phyloP scores from a whole-genome alignment of 2,888 invertebrate genomes.

The Metalampra italica region DNA sequence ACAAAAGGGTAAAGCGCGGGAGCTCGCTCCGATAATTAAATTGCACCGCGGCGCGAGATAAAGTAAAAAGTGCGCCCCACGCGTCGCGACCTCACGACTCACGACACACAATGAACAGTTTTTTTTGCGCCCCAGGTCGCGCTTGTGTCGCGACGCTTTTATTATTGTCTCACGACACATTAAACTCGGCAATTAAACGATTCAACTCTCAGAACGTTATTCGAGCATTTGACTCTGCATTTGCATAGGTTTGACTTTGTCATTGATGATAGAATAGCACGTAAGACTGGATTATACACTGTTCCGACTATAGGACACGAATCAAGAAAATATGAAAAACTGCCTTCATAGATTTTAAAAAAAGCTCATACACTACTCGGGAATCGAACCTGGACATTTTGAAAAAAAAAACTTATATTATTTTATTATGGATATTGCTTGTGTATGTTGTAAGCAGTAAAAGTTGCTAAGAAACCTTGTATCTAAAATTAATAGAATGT shows the following conservation, averaged over 20 bases:
- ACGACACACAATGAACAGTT: not conserved
- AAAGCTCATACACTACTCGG: too few relatives aligned
- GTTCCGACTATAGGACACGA: too few relatives aligned
- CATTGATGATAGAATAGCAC: not conserved
- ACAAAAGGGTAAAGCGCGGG: constrained; percentile 79
- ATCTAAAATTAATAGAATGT: too few relatives aligned
- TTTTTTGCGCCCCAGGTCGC: constrained; percentile 7
- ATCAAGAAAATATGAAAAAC: too few relatives aligned
- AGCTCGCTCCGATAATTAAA: constrained; percentile 74
- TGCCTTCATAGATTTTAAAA: too few relatives aligned
- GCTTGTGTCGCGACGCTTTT: constrained; percentile 19
- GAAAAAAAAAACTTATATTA: too few relatives aligned
- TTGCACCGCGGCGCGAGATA: constrained; percentile 54
- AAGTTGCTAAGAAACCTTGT: too few relatives aligned
- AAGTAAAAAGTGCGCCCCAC: constrained; percentile 21
- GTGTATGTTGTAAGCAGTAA: too few relatives aligned
- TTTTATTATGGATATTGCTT: too few relatives aligned
- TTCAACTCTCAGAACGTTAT: constrained; percentile 31
- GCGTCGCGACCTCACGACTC: not conserved
- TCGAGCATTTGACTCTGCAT: constrained; percentile 19
- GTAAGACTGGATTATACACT: too few relatives aligned
- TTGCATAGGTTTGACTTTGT: constrained; percentile 9
- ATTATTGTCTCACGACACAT: constrained; percentile 45
- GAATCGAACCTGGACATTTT: too few relatives aligned
- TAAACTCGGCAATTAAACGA: constrained; percentile 50